Conservation (phyloP, 64 coral and sea anemone species). For the Pocillopora verrucosa region DNA sequence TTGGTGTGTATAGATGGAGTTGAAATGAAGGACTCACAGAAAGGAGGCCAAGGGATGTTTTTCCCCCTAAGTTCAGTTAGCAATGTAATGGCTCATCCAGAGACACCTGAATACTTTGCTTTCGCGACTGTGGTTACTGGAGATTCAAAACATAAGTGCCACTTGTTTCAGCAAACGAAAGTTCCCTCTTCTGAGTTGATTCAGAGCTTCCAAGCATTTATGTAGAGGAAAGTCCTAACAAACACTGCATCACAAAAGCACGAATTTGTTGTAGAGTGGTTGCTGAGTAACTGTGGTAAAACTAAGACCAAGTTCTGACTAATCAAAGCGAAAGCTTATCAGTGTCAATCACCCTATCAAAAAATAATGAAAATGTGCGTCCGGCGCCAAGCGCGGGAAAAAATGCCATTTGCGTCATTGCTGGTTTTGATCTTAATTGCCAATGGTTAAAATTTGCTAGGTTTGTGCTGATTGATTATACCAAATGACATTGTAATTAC, state of each 20-base stretch:
- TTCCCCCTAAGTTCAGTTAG: slow-evolving; percentile 68
- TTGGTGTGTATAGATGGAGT: slow-evolving; percentile 70
- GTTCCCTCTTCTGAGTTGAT: slow-evolving; percentile 51
- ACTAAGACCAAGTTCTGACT: too few relatives aligned
- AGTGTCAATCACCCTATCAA: too few relatives aligned
- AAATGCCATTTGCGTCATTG: too few relatives aligned
- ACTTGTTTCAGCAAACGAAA: slow-evolving; percentile 75
- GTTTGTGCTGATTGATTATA: too few relatives aligned
- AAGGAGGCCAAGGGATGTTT: slow-evolving; percentile 57
- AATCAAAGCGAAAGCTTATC: too few relatives aligned
- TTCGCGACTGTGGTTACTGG: slow-evolving; percentile 85
- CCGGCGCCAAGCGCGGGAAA: too few relatives aligned
- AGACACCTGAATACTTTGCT: slow-evolving; percentile 90
- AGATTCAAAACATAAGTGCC: slow-evolving; percentile 96
- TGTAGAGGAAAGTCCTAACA: not conserved
- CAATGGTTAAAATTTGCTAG: too few relatives aligned
- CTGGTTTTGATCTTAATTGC: too few relatives aligned
- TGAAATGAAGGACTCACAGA: slow-evolving; percentile 56
- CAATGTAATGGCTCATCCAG: slow-evolving; percentile 72
- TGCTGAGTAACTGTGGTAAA: too few relatives aligned
- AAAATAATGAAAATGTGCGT: too few relatives aligned
- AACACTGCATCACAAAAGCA: not conserved
- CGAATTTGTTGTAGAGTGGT: too few relatives aligned
- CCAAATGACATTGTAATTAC: too few relatives aligned
- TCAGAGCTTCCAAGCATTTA: slow-evolving; percentile 70